Conservation (phyloP, 2,797 vertebrate genomes). For the Poliocrania exsul region DNA sequence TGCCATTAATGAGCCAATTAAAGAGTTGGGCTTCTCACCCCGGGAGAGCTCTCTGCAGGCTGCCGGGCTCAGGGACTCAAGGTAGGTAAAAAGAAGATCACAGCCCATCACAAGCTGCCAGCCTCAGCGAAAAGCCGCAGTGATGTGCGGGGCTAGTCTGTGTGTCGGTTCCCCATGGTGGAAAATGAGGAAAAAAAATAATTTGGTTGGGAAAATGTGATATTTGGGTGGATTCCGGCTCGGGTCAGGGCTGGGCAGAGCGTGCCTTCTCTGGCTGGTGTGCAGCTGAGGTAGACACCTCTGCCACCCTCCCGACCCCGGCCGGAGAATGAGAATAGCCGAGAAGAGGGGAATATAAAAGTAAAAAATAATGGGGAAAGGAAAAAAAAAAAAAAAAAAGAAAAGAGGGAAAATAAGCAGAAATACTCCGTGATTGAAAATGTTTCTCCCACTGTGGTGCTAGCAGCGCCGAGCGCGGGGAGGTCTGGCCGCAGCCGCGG, state of each 20-base stretch:
- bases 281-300: not conserved
- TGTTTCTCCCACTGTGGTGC: not conserved
- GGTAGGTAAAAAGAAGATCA: constrained; percentile 67
- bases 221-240: not conserved
- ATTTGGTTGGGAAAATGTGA: not conserved
- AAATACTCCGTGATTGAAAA: not conserved
- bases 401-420: not conserved
- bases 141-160: not conserved
- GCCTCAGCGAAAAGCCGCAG: not conserved
- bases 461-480: not conserved
- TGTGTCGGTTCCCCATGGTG: not conserved
- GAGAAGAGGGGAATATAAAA: not conserved
- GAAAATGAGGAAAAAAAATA: not conserved
- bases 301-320: no score
- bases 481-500: not conserved
- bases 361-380: not conserved
- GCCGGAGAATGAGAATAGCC: not conserved
- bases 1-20: constrained; percentile 56
- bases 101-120: not conserved
- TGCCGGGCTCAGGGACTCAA: constrained; percentile 41
- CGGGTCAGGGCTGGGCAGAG: not conserved
- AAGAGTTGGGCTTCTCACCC: constrained; percentile 55
- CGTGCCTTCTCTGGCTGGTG: not conserved
- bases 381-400: fast-evolving
- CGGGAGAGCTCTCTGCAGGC: constrained; percentile 44